Evolutionary conservation across 2,113 vertebrate species (phyloP), one percentile per base, ranked within the genome.

Genomic region (Daphoenositta chrysoptera): DNA sequence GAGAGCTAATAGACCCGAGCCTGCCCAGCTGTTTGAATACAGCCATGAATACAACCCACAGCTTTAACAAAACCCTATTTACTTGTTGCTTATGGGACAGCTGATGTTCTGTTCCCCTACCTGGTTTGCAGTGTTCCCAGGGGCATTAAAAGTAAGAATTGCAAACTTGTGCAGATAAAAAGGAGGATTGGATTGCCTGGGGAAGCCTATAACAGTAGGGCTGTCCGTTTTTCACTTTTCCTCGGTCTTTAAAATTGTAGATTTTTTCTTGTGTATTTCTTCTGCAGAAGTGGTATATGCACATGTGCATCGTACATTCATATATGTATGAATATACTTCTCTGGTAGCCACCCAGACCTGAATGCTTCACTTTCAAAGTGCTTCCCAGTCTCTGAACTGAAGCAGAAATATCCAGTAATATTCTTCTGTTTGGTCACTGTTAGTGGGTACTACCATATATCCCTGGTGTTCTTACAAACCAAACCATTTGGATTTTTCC

Each of bases 271-370:
- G 17, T 30, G 12, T 44, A 37, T 77, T 24, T 90, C 21, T 66
- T 30, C 30, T 90, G 63, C 6, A 5, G 37, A 66, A 58, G 35
- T 6, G 40, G 14, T 39, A 19, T 4, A 7, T 15, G 4, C 11
- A 42, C 22, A 13, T 2, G 2, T 6, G 3, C 6, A 3, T 35
- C 10, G 4, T 30, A 35, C 2, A 3, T 42, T 15, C 0, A 0
- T 24, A 2, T 51, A 28, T 10, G 1, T 40, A 30, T 0, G 0
- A 27, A 20, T 31, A 2, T 13, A 7, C 8, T 11, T 72, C 24
- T 83, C 70, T 83, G 45, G 28, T 28, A 65, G 33, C n/a, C 16
- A 53, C 31, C 6, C 42, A 76, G 17, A 26, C 10, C 15, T 61
- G 40, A 72, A 39, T 50, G 4, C 8, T 83, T 2, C 3, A 7